A percentile compares a stretch with the other conserved stretches of the same genome.
These are phyloP conservation scores for Actinostola sp. DNA, from an alignment of 92 coral and sea anemone species.

Conservation along the genomic window DNA sequence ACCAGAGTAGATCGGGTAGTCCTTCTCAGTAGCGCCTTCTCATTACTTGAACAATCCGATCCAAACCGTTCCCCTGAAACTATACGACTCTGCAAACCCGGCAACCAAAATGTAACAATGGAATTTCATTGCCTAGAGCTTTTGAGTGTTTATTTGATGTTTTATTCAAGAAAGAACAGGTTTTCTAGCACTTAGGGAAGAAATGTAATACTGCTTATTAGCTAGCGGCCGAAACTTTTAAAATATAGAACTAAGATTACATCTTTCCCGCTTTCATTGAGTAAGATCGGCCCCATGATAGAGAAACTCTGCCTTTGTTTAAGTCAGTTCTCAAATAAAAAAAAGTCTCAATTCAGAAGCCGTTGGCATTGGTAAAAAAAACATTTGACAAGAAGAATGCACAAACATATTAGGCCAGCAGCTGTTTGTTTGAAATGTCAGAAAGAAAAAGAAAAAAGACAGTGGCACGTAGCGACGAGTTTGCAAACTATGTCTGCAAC, in stretches of 20 bases:
- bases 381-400: not conserved
- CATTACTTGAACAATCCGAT: not conserved
- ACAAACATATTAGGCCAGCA: not conserved
- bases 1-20: not conserved
- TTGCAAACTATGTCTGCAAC: not conserved
- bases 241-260: too few species aligned
- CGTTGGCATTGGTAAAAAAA: not conserved
- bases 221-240: too few species aligned
- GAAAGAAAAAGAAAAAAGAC: not conserved
- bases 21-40: not conserved
- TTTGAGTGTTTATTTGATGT: conserved; percentile 21
- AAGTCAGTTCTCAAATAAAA: not conserved
- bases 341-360: not conserved
- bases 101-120: conserved; percentile 11
- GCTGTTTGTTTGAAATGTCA: conserved; percentile 3
- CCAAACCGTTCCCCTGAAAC: not conserved
- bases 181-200: conserved; percentile 21
- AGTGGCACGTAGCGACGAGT: not conserved
- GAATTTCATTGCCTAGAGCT: conserved; percentile 16
- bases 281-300: too few species aligned
- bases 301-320: too few species aligned
- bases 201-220: conserved; percentile 25
- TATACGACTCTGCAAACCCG: conserved; percentile 1
- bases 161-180: conserved; percentile 38
- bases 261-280: too few species aligned